Conservation (phyloP, 2,888 invertebrate species). For the Lochmaea crataegi region DNA sequence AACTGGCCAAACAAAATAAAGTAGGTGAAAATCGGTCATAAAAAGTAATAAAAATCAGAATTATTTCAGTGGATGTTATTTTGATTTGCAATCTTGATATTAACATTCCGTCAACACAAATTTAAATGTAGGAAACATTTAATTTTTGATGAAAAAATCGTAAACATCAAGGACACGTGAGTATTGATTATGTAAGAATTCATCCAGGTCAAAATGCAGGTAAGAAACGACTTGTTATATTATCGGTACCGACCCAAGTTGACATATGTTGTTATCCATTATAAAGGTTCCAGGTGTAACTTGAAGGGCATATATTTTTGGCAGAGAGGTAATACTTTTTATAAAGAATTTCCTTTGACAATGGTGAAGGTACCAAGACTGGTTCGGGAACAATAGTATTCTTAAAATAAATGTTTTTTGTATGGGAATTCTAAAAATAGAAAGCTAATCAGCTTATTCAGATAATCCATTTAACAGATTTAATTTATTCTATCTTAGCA, state of each 20-base stretch:
- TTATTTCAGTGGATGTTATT: background rate
- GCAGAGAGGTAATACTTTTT: slow-evolving; percentile 22
- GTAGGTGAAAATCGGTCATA: too few relatives aligned
- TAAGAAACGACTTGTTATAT: slow-evolving; percentile 42
- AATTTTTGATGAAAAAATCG: background rate
- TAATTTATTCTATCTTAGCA: background rate
- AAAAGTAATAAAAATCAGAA: slow-evolving; percentile 18
- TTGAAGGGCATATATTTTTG: slow-evolving; percentile 26
- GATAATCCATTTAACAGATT: slow-evolving; percentile 1
- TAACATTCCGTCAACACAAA: background rate
- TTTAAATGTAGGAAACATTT: background rate
- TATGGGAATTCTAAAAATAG: slow-evolving; percentile 3
- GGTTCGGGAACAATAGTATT: background rate
- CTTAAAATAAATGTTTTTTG: background rate
- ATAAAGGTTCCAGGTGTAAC: slow-evolving; percentile 50
- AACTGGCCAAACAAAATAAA: too few relatives aligned
- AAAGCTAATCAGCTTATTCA: background rate
- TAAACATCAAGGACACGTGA: slow-evolving; percentile 4
- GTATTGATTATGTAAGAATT: slow-evolving; percentile 36
- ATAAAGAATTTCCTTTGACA: slow-evolving; percentile 29
- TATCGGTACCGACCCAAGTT: slow-evolving; percentile 35
- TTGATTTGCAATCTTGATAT: background rate
- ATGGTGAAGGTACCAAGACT: slow-evolving; percentile 2
- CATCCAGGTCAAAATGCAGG: slow-evolving; percentile 40
- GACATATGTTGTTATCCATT: slow-evolving; percentile 50